These are phyloP conservation scores for Abrostola triplasia DNA, from an alignment of 2,888 invertebrate genomes.

Conservation along the genomic window DNA sequence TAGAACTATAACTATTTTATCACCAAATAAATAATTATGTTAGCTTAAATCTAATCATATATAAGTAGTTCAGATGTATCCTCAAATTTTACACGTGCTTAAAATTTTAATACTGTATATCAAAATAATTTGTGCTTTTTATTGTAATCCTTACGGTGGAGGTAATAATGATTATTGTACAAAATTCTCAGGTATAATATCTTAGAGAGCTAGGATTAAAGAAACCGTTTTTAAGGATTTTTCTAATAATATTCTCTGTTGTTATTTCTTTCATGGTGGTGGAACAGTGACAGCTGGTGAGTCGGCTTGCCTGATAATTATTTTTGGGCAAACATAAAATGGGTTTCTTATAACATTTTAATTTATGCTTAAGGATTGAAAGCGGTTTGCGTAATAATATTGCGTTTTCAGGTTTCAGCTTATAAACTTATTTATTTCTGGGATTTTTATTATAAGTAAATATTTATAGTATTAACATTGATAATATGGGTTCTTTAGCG, in stretches of 20 bases:
- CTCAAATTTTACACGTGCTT: too few relatives aligned
- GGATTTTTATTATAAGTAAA: slow-evolving; percentile 8
- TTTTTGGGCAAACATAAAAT: slow-evolving; percentile 63
- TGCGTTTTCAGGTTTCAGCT: slow-evolving; percentile 10
- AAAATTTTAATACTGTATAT: too few relatives aligned
- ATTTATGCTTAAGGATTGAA: slow-evolving; percentile 34
- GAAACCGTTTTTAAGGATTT: neutral
- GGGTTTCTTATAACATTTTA: slow-evolving; percentile 51
- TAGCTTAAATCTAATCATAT: too few relatives aligned
- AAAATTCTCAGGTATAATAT: neutral
- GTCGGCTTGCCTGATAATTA: slow-evolving; percentile 73
- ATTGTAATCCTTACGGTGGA: neutral
- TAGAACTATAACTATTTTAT: too few relatives aligned
- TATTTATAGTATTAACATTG: neutral
- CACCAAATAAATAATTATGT: too few relatives aligned
- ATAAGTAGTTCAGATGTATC: too few relatives aligned
- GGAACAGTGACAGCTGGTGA: slow-evolving; percentile 81
- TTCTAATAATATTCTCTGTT: slow-evolving; percentile 38
- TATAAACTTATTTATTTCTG: slow-evolving; percentile 2
- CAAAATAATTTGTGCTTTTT: too few relatives aligned
- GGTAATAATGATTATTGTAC: neutral
- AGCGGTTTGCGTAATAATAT: slow-evolving; percentile 19
- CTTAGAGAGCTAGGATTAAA: slow-evolving; percentile 21
- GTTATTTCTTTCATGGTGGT: slow-evolving; percentile 87
- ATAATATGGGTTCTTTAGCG: neutral